A percentile compares a stretch with the other conserved stretches of the same genome.
Conservation (phyloP, 37 sponge, comb jelly and placozoan species). For the Spongilla lacustris region DNA sequence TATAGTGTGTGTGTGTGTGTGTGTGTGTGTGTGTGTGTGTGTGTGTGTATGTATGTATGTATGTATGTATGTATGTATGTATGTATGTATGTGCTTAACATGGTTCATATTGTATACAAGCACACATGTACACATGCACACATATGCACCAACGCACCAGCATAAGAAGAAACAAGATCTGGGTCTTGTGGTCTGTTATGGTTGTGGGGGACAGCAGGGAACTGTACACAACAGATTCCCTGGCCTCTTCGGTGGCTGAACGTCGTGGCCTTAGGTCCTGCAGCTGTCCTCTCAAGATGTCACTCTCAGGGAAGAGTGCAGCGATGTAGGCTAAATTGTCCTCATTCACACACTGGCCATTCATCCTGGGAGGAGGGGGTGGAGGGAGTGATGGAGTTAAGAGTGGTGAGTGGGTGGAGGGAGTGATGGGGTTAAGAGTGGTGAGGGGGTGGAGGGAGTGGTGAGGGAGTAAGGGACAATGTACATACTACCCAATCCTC, state of each 20-base stretch:
- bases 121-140: too few species aligned
- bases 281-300: slow-evolving; percentile 62
- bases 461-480: too few species aligned
- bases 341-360: slow-evolving; percentile 29
- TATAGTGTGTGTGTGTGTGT: slow-evolving; percentile 16
- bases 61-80: too few species aligned
- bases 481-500: too few species aligned
- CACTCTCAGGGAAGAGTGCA: slow-evolving; percentile 71
- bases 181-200: slow-evolving; percentile 35
- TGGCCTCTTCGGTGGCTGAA: too few species aligned
- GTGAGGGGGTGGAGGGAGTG: neutral
- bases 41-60: too few species aligned
- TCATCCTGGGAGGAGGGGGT: neutral
- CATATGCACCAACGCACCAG: slow-evolving; percentile 36
- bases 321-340: slow-evolving; percentile 74
- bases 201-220: slow-evolving; percentile 20
- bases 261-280: slow-evolving; percentile 6
- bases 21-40: neutral
- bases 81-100: too few species aligned
- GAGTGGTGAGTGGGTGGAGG: neutral
- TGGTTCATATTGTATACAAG: too few species aligned
- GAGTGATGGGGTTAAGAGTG: too few species aligned
- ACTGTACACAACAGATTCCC: neutral
- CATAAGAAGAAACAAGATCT: slow-evolving; percentile 53
- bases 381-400: neutral